These are phyloP conservation scores for Poeciliopsis prolifica DNA, from an alignment of 2,113 vertebrate species.

Conservation along the genomic window DNA sequence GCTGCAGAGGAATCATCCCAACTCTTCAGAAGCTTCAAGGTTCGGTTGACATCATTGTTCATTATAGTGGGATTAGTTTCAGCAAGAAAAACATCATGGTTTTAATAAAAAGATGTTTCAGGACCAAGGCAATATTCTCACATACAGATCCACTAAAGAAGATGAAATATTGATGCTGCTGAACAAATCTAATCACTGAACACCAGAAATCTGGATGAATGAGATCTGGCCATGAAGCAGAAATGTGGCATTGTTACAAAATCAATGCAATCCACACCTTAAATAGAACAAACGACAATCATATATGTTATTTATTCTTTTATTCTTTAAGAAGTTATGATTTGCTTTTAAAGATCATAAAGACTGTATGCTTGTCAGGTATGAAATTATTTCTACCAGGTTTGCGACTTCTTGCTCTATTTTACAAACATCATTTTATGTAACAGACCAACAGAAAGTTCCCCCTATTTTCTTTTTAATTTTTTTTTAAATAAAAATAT, in stretches of 20 bases:
- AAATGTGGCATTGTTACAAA: not conserved
- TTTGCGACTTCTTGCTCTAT: too few relatives aligned
- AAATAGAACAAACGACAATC: not conserved
- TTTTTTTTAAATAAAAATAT: not conserved
- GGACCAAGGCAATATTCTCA: not conserved
- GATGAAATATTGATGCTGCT: not conserved
- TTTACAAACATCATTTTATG: too few relatives aligned
- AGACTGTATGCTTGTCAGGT: too few relatives aligned
- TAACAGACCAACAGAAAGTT: too few relatives aligned
- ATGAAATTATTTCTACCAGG: too few relatives aligned
- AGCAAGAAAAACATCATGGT: not conserved
- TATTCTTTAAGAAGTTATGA: not conserved
- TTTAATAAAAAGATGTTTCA: constrained; percentile 11
- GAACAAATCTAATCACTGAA: not conserved
- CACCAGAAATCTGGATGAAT: not conserved
- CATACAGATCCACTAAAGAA: not conserved
- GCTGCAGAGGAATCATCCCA: not conserved
- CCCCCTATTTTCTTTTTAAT: too few relatives aligned
- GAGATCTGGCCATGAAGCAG: not conserved
- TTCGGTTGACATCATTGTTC: constrained; percentile 29
- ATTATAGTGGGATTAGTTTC: constrained; percentile 5
- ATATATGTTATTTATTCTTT: not conserved
- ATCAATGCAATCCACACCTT: not conserved
- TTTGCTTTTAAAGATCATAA: too few relatives aligned
- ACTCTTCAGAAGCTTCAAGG: constrained; percentile 9